Conservation (phyloP, 2,888 invertebrate species). For the Synanthedon vespiformis region DNA sequence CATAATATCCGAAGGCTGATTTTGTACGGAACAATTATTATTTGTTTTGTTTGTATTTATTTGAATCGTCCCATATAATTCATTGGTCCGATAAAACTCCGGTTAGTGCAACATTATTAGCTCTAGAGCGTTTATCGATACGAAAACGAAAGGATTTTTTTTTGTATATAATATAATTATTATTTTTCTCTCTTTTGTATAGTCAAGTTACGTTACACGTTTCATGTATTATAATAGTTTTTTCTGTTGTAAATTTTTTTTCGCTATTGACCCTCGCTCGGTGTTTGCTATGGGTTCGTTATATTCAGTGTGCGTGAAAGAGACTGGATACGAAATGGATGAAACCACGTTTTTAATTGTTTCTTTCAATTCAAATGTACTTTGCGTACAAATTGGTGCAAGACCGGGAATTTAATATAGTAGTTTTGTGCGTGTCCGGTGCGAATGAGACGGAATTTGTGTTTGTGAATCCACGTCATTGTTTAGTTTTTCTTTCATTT, state of each 20-base stretch:
- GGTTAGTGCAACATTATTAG: not conserved
- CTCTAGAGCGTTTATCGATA: conserved; percentile 11
- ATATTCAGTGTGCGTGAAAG: conserved; percentile 9
- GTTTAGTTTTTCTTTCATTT: too few species aligned
- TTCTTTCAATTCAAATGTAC: too few species aligned
- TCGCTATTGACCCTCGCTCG: conserved; percentile 19
- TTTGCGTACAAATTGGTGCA: too few species aligned
- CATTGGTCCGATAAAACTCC: not conserved
- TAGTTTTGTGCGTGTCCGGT: conserved; percentile 1
- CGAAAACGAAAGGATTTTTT: conserved; percentile 18
- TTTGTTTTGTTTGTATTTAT: conserved; percentile 21
- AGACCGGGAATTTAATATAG: too few species aligned
- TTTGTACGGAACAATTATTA: conserved; percentile 28
- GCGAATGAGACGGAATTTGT: conserved; percentile 6
- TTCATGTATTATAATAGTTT: conserved; percentile 33
- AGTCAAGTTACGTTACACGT: conserved; percentile 38
- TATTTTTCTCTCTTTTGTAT: conserved; percentile 43
- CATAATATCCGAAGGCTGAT: conserved; percentile 49
- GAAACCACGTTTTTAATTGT: too few species aligned
- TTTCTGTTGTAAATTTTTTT: conserved; percentile 55
- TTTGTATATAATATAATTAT: conserved; percentile 32
- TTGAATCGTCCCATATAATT: not conserved
- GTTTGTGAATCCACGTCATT: not conserved
- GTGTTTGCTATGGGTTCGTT: conserved; percentile 5
- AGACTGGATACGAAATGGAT: not conserved